These are phyloP conservation scores for Tuta absoluta DNA, from an alignment of 2,888 invertebrate genomes.

Conservation along the genomic window DNA sequence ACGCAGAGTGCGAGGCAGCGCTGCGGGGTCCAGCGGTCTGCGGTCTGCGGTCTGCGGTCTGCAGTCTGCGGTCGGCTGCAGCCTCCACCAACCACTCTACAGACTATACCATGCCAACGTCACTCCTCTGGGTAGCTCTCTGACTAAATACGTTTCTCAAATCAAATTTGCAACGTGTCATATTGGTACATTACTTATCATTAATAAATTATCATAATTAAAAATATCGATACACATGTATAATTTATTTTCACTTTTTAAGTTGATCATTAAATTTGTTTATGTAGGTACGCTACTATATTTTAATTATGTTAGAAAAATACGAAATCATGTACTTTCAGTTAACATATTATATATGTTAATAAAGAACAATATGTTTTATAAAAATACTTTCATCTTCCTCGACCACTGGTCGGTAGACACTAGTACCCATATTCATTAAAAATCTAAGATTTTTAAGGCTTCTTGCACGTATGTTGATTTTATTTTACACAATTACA, in stretches of 20 bases:
- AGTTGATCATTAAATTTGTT: conserved; percentile 67
- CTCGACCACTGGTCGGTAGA: conserved; percentile 65
- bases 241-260: conserved; percentile 65
- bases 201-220: conserved; percentile 26
- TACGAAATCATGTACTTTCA: conserved; percentile 80
- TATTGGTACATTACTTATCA: conserved; percentile 39
- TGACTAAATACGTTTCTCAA: conserved; percentile 58
- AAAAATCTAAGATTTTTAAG: conserved; percentile 81
- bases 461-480: conserved; percentile 76
- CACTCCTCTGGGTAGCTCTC: not conserved
- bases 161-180: conserved; percentile 67
- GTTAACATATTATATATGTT: conserved; percentile 80
- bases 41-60: not conserved
- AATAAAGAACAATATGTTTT: conserved; percentile 80
- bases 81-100: no score
- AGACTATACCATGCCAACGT: not conserved
- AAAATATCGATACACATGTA: conserved; percentile 46
- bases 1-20: not conserved
- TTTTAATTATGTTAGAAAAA: conserved; percentile 75
- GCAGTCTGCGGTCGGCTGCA: no score
- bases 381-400: conserved; percentile 78
- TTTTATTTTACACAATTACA: conserved; percentile 53
- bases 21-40: not conserved
- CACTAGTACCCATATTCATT: conserved; percentile 76
- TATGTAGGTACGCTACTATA: conserved; percentile 70